Evolutionary conservation across 2,888 invertebrate genomes (phyloP).

Genomic region (Pterostichus madidus): DNA sequence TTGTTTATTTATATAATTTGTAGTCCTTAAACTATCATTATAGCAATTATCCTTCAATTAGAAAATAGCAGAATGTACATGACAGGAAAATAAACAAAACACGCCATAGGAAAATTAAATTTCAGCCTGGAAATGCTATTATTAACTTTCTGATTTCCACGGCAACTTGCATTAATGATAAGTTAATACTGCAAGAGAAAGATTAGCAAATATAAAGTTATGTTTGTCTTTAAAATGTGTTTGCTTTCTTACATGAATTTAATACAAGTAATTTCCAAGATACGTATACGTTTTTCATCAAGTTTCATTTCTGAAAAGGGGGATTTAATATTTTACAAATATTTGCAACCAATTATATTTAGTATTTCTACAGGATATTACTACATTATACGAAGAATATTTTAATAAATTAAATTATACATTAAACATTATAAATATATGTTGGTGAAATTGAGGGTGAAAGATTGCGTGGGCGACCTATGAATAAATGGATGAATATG

Average conservation of each 20-base stretch:
- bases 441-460: too few relatives aligned
- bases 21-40: not conserved
- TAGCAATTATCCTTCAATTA: conserved; percentile 12
- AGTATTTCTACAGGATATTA: not conserved
- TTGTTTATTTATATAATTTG: not conserved
- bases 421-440: too few relatives aligned
- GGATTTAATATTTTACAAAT: conserved; percentile 1
- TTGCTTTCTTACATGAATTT: conserved; percentile 29
- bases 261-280: conserved; percentile 11
- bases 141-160: not conserved
- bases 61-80: conserved; percentile 12
- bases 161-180: conserved; percentile 28
- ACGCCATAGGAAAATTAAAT: conserved; percentile 44
- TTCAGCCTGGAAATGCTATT: conserved; percentile 32
- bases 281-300: not conserved
- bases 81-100: conserved; percentile 11
- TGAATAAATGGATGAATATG: too few relatives aligned
- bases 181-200: conserved; percentile 36
- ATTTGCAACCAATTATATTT: not conserved
- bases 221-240: conserved; percentile 19
- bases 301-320: not conserved
- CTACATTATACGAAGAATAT: not conserved
- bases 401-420: too few relatives aligned
- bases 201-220: conserved; percentile 36
- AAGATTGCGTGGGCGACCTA: too few relatives aligned